phyloP scores from a whole-genome alignment of 1,140 invertebrate species.

The Ips nitidus region DNA sequence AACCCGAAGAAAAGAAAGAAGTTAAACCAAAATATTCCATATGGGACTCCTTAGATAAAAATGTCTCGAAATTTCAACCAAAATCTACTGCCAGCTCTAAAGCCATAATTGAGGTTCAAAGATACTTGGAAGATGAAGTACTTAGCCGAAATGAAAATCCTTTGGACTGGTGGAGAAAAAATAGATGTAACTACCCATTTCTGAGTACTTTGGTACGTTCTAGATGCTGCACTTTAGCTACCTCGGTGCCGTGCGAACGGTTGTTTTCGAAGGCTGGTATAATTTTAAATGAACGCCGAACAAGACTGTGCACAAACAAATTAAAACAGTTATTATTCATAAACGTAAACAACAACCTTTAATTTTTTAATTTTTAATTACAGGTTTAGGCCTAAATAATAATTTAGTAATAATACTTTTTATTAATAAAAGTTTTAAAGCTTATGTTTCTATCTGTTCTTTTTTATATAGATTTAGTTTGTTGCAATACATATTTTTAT shows the following conservation, averaged over 20 bases:
- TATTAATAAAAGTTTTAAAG: too few relatives aligned
- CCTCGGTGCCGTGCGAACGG: slow-evolving; percentile 27
- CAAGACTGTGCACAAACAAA: slow-evolving; percentile 15
- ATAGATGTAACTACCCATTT: slow-evolving; percentile 26
- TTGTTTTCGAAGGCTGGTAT: slow-evolving; percentile 31
- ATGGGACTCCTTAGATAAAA: slow-evolving; percentile 11
- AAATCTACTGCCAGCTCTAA: slow-evolving; percentile 2
- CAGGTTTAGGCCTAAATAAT: too few relatives aligned
- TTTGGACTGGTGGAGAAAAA: slow-evolving; percentile 24
- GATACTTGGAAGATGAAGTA: slow-evolving; percentile 24
- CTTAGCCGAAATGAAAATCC: slow-evolving; percentile 19
- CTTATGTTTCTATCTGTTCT: too few relatives aligned
- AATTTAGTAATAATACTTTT: too few relatives aligned
- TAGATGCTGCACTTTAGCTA: slow-evolving; percentile 29
- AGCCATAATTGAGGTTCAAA: slow-evolving; percentile 25
- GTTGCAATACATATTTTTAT: too few relatives aligned
- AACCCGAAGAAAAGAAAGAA: slow-evolving; percentile 3
- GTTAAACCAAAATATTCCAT: slow-evolving; percentile 4
- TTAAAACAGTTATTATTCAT: slow-evolving; percentile 25
- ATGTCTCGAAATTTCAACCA: slow-evolving; percentile 3
- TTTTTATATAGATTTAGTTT: too few relatives aligned
- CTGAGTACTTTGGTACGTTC: slow-evolving; percentile 4
- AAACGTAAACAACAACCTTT: neutral
- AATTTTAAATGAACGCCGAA: slow-evolving; percentile 26
- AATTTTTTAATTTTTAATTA: too few relatives aligned